Evolutionary conservation across 2,888 invertebrate species (phyloP), one percentile per base, ranked within the genome.

Genomic region (Yponomeuta evonymella): DNA sequence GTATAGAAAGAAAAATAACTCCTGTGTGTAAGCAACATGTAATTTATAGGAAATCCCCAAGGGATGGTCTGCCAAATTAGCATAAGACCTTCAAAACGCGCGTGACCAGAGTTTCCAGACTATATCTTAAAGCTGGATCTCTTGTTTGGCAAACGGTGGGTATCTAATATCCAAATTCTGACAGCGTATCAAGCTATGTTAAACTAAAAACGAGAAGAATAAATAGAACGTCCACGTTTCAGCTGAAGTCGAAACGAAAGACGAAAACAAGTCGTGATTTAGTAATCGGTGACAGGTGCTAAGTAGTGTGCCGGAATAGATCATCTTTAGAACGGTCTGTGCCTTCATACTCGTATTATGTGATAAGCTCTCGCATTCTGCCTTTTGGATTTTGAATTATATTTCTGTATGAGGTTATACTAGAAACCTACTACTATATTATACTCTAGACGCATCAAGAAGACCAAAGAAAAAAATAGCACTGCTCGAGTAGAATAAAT

Each of bases 181-280:
- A 2, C 33, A 33, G 33, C 33, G 33, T 33, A 33, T 33, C 33
- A 33, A 33, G 33, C 33, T 6, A 43, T 8, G 43, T 43, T 6
- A 43, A 43, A 43, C 9, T 43, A 43, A 43, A 43, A 43, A 43
- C 43, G 8, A 43, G 9, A 43, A 43, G 43, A n/a, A n/a, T 71
- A 77, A 82, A 84, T 79, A 79, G 73, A 78, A 76, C 75, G 70
- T 73, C 75, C 82, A 86, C 82, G 84, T 77, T 75, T 78, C 70
- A 71, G 73, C 72, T 72, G 73, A 43, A 43, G 43, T 8, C 6
- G 43, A 43, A 74, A 11, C 58, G 51, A 75, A 74, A 73, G 75
- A 76, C 78, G 76, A 74, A 77, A 79, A 81, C 78, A 81, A 79
- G 81, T 87, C 86, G 85, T 87, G 85, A 79, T 68, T 68, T 23